Evolutionary conservation across 2,797 vertebrate genomes (phyloP), one percentile per base, ranked within the genome.

Genomic region (Tenualosa thibaudeaui): DNA sequence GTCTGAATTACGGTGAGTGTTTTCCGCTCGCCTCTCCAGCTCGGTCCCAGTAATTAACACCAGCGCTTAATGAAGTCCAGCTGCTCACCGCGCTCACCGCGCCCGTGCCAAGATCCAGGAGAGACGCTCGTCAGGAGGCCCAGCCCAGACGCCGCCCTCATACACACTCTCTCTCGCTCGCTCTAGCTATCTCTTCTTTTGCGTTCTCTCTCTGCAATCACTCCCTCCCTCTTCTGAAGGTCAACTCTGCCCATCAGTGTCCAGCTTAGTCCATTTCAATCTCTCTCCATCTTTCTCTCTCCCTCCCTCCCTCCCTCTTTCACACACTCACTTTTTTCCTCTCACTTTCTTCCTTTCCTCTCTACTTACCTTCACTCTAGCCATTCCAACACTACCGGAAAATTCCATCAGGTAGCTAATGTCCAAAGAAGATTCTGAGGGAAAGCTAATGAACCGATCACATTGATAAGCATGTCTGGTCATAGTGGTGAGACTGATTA

Each of bases 11-110:
- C 95, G 94, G 95, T 92, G 93, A 94, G 94, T 93, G 88, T 90
- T 94, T 93, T 93, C 90, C 87, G 90, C 92, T 93, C 88, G 85
- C 88, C 91, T 93, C 96, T 95, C 92, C 94, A 96, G 96, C 91
- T 87, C 93, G 94, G 96, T 96, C 96, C 97, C 94, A 95, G 95
- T 96, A 97, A 96, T 98, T 98, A 98, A 97, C 97, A 97, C 96
- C 96, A 96, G 93, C 91, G 92, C 94, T 96, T 98, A 98, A 99
- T 97, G 97, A 98, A 97, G 97, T 98, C 97, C 97, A 99, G 97
- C 97, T 98, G 97, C 96, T 96, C 94, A 2, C 89, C 94, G 87
- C 93, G 96, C 96, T 95, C 93, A 95, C 94, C 91, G 95, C 97
- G 93, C 92, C 82, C 46, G 92, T 97, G 97, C 96, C 97, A 98